A percentile compares a stretch with the other conserved stretches of the same genome.
Conservation (phyloP, 2,797 vertebrate species). For the Sebastes kiyomatsui region DNA sequence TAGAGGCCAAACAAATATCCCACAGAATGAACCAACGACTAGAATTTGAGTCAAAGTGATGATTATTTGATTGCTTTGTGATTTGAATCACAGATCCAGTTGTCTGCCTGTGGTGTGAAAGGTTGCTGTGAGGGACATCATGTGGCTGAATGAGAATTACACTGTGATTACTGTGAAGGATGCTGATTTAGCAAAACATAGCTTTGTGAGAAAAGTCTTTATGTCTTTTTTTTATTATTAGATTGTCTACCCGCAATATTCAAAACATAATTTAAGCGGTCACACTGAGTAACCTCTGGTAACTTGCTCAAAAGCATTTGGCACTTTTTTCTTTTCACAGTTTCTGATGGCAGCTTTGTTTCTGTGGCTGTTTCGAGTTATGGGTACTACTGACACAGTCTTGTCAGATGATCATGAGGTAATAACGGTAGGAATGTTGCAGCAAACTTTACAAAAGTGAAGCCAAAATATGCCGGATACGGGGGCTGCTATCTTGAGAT, state of each 20-base stretch:
- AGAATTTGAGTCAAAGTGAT: neutral
- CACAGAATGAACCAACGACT: neutral
- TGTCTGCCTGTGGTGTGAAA: constrained; percentile 39
- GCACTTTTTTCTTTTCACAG: neutral
- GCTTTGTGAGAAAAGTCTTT: neutral
- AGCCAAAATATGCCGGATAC: no score
- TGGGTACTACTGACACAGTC: neutral
- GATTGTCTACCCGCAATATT: neutral
- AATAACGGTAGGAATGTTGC: neutral
- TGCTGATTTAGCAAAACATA: constrained; percentile 20
- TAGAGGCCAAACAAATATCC: constrained; percentile 40
- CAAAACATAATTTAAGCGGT: neutral
- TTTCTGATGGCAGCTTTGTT: constrained; percentile 5
- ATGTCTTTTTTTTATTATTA: neutral
- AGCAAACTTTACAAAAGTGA: no score
- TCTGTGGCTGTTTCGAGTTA: constrained; percentile 22
- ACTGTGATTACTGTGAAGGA: constrained; percentile 35
- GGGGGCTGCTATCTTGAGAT: no score
- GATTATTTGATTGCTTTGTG: constrained; percentile 55
- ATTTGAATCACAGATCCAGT: constrained; percentile 39
- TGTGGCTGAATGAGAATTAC: constrained; percentile 35
- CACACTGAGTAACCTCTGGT: neutral
- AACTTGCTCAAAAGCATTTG: neutral
- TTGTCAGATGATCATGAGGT: neutral
- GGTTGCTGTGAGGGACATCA: constrained; percentile 22